Base-by-base conservation (phyloP, 1,140 invertebrate genomes). In the Catajapyx aquilonaris region DNA sequence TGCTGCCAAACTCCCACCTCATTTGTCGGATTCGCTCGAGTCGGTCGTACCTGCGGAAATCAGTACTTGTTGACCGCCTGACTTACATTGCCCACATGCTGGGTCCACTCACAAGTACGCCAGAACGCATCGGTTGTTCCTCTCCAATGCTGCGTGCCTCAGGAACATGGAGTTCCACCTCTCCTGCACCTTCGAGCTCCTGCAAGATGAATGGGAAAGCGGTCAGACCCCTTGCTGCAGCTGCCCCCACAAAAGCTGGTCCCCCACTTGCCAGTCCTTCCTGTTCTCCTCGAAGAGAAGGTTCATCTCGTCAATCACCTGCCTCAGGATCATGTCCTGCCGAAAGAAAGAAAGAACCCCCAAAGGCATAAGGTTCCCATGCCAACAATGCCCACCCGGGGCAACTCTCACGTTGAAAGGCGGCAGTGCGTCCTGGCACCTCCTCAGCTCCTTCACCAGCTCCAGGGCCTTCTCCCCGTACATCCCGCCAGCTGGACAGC, bases 1-100 rank as follows among this genome's bases (percentile, higher is more conserved):
- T 75, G 38, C 81, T 76, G 2, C 90, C 90, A 54, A 94, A 81
- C 52, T 91, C 80, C 90, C 90, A 95, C 34, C 90, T 61, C 53
- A 93, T 66, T 31, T 79, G 69, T 45, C 75, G 68, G 15, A 95
- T 69, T 48, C 74, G 69, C 42, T 68, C 66, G 51, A 93, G 60
- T 46, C 91, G 64, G 48, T 84, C 79, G 52, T 84, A 68, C 34
- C 67, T 71, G 47, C 34, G 51, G 48, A 39, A 40, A n/a, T n/a
- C n/a, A n/a, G n/a, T n/a, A n/a, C n/a, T n/a, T n/a, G n/a, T n/a
- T n/a, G n/a, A n/a, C n/a, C n/a, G n/a, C n/a, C n/a, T n/a, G n/a
- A n/a, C n/a, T n/a, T n/a, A n/a, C n/a, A n/a, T n/a, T n/a, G n/a
- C n/a, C n/a, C n/a, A n/a, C n/a, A n/a, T n/a, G n/a, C n/a, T n/a